Percentiles rank a stretch among this genome's conserved stretches.
Evolutionary conservation across 2,113 vertebrate species (phyloP).

Genomic region (Dermatemys mawii): DNA sequence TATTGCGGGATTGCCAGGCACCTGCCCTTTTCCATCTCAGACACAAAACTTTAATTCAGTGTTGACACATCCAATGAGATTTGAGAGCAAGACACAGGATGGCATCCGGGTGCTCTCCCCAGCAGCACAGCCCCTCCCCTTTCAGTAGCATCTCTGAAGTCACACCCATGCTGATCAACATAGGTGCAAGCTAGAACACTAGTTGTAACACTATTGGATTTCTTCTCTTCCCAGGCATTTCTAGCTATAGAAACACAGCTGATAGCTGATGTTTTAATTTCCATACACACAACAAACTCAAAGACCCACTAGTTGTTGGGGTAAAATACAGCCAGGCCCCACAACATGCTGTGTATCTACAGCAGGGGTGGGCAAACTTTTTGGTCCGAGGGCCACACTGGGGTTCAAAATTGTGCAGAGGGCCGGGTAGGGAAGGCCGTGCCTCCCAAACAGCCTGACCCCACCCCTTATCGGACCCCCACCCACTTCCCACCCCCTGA

Average conservation of each 20-base stretch:
- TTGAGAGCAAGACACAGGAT: background rate
- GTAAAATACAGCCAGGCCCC: background rate
- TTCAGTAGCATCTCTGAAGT: background rate
- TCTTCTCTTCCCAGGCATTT: background rate
- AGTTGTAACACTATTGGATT: background rate
- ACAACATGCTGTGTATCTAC: background rate
- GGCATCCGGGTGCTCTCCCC: background rate
- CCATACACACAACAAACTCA: background rate
- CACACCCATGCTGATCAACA: background rate
- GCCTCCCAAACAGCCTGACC: too few relatives aligned
- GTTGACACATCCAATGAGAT: background rate
- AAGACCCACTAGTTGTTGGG: background rate
- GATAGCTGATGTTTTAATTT: background rate
- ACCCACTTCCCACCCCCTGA: too few relatives aligned
- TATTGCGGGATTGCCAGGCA: background rate
- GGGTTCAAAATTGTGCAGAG: too few relatives aligned
- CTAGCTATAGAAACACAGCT: background rate
- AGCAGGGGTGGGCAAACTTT: too few relatives aligned
- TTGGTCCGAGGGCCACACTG: too few relatives aligned
- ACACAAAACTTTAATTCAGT: background rate
- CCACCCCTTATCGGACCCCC: too few relatives aligned
- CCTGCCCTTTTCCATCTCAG: background rate
- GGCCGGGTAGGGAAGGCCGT: too few relatives aligned
- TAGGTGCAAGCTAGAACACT: background rate
- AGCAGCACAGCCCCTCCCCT: background rate